Evolutionary conservation across 2,797 vertebrate species (phyloP).

Genomic region (Tenualosa thibaudeaui): DNA sequence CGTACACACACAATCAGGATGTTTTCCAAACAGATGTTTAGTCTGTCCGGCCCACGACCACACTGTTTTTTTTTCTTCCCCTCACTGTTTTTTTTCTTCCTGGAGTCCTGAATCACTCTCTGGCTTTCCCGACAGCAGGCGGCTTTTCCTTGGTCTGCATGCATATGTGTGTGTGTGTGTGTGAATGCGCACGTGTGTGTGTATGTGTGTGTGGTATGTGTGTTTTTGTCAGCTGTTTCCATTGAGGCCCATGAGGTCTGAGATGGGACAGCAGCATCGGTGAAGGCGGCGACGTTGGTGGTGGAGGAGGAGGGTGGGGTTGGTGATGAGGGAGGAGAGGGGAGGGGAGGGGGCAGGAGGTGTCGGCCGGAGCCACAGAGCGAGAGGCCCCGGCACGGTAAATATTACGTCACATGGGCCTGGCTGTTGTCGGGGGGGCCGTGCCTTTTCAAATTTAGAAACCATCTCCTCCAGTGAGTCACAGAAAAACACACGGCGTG

Average conservation of each 20-base stretch:
- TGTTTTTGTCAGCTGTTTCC: conserved; percentile 44
- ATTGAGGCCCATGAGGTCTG: conserved; percentile 55
- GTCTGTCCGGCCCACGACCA: conserved; percentile 65
- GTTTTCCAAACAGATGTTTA: conserved; percentile 75
- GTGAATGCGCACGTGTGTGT: conserved; percentile 49
- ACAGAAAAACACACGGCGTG: conserved; percentile 18
- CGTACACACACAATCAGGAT: conserved; percentile 56
- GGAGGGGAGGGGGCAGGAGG: conserved; percentile 31
- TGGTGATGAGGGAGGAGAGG: conserved; percentile 40
- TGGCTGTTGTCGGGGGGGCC: background rate
- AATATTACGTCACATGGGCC: conserved; percentile 3
- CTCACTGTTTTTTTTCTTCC: conserved; percentile 62
- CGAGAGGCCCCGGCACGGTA: background rate
- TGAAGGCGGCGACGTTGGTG: conserved; percentile 39
- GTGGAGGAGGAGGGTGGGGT: conserved; percentile 23
- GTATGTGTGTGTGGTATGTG: conserved; percentile 52
- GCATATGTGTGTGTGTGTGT: conserved; percentile 53
- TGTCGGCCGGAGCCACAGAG: background rate
- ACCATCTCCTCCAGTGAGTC: conserved; percentile 13
- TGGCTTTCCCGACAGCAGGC: conserved; percentile 59
- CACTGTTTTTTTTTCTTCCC: conserved; percentile 61
- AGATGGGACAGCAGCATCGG: conserved; percentile 52
- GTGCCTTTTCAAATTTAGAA: conserved; percentile 6
- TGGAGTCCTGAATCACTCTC: conserved; percentile 63
- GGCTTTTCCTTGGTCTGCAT: background rate